These are phyloP conservation scores for Cirrhinus molitorella DNA, from an alignment of 2,797 vertebrate genomes.

Conservation along the genomic window DNA sequence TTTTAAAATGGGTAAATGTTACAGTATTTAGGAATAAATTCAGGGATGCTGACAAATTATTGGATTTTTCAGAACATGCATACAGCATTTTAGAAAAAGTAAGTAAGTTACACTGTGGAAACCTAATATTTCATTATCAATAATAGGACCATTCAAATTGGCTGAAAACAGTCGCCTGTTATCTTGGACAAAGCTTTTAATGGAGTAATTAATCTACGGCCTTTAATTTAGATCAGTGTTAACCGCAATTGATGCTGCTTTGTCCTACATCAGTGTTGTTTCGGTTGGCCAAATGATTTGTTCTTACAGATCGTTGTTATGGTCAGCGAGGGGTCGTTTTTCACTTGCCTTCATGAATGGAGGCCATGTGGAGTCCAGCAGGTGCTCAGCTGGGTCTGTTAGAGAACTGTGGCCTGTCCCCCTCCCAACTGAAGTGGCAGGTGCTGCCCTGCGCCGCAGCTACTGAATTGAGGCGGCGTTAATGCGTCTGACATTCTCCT, in stretches of 20 bases:
- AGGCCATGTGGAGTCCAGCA: constrained; percentile 43
- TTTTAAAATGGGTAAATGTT: neutral
- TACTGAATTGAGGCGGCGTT: constrained; percentile 40
- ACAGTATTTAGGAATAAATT: neutral
- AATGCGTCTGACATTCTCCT: constrained; percentile 52
- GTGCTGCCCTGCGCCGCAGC: constrained; percentile 18
- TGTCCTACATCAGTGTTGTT: constrained; percentile 12
- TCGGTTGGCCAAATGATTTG: neutral
- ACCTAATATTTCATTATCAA: neutral
- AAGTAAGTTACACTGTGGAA: neutral
- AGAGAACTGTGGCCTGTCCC: constrained; percentile 37
- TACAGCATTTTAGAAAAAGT: neutral
- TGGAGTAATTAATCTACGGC: neutral
- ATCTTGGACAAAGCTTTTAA: neutral
- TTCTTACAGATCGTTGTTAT: neutral
- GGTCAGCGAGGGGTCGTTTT: constrained; percentile 39
- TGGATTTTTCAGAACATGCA: neutral
- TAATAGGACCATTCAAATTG: neutral
- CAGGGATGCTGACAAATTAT: neutral
- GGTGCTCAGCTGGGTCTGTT: constrained; percentile 46
- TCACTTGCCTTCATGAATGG: constrained; percentile 47
- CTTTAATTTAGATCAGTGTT: neutral
- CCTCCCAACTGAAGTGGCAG: constrained; percentile 53
- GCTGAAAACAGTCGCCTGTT: neutral
- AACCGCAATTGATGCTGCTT: constrained; percentile 11